Conservation (phyloP, 2,888 invertebrate genomes). For the Epinotia brunnichana region DNA sequence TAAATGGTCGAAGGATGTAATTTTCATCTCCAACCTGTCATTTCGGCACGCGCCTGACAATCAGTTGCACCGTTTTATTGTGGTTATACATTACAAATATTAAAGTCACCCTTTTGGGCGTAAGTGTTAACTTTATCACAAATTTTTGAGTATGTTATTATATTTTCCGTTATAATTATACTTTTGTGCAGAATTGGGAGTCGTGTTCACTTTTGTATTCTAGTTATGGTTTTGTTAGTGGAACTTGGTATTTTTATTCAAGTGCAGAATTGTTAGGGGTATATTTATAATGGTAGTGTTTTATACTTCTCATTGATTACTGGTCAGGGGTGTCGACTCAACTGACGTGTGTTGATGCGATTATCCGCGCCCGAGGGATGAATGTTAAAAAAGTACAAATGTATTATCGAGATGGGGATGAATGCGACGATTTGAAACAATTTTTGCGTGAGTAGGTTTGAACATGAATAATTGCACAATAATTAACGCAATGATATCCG, state of each 20-base stretch:
- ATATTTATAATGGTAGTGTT: slow-evolving; percentile 40
- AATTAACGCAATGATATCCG: too few relatives aligned
- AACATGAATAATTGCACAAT: too few relatives aligned
- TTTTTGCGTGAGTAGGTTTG: background rate
- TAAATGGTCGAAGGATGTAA: slow-evolving; percentile 62
- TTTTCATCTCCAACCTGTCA: slow-evolving; percentile 59
- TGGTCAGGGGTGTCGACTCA: slow-evolving; percentile 67
- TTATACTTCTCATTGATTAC: slow-evolving; percentile 62
- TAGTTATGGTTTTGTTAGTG: background rate
- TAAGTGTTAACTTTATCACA: background rate
- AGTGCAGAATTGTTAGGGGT: slow-evolving; percentile 2
- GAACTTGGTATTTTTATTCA: too few relatives aligned
- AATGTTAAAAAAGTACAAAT: slow-evolving; percentile 59
- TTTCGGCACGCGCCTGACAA: slow-evolving; percentile 63
- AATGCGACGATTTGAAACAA: slow-evolving; percentile 52
- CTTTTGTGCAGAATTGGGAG: background rate
- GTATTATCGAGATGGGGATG: slow-evolving; percentile 52
- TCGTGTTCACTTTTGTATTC: background rate
- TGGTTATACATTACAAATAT: slow-evolving; percentile 68
- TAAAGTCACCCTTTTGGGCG: slow-evolving; percentile 3
- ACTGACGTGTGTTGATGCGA: slow-evolving; percentile 78
- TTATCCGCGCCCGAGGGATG: slow-evolving; percentile 68
- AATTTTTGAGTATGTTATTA: slow-evolving; percentile 2
- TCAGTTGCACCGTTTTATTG: slow-evolving; percentile 65
- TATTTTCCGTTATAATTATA: slow-evolving; percentile 5